Evolutionary conservation across 1,140 invertebrate species (phyloP), one percentile per base, ranked within the genome.

Genomic region (Spodoptera litura): DNA sequence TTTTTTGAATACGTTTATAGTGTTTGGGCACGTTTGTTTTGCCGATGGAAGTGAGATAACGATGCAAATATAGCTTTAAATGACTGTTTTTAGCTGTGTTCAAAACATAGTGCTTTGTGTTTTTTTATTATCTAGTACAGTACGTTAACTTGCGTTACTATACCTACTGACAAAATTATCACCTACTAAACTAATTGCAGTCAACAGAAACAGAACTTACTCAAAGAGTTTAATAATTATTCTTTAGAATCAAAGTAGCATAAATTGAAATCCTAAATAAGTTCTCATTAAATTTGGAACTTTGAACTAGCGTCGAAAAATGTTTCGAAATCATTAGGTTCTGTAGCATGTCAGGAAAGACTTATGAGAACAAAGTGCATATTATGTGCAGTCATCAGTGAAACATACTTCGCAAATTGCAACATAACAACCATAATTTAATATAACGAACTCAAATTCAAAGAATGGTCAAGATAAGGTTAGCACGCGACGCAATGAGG

Each of bases 381-480:
- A 64, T 66, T 83, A 85, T 81, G 81, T 61, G 38, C 44, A 9
- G 81, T 81, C 89, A 88, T 92, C 88, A 91, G 78, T 71, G 83
- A 85, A 87, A 85, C 86, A 87, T 86, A 85, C 89, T 87, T 86
- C 82, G 85, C 85, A 90, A 91, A 91, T 88, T 87, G 83, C 85
- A 68, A 73, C 53, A 78, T 83, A 88, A 89, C 82, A 78, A 89
- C 88, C 85, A 86, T 89, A 92, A 92, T 91, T 92, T 91, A 84
- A 81, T 73, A 80, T 91, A 90, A 91, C 88, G 86, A 90, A 88
- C 88, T 88, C 80, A 84, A 85, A 88, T 85, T 84, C 81, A 72
- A 87, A 84, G 82, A 82, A 85, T 78, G 77, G 79, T 62, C 76
- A 79, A 79, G 83, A 86, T 85, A 85, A 80, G 78, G 51, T 70